Evolutionary conservation across 2,113 vertebrate genomes (phyloP), one percentile per base, ranked within the genome.

Genomic region (Chamaetylas fuelleborni): DNA sequence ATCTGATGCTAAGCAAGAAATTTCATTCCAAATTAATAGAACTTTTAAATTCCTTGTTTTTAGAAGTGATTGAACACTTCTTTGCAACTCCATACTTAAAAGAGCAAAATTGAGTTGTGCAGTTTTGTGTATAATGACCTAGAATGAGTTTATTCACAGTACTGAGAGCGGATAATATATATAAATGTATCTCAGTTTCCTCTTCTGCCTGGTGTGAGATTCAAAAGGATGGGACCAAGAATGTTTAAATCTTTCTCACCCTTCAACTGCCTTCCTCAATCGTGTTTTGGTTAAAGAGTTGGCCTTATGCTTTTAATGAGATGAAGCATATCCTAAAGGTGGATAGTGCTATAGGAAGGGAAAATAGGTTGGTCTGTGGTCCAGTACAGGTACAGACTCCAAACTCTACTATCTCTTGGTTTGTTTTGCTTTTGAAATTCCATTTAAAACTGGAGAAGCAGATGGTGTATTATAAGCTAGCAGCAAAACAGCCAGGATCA

Each of bases 221-320:
- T 94, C 92, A 95, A 79, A 96, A 96, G 96, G 73, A 95, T 62
- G 71, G 47, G 66, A 86, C 33, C 53, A 62, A 89, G 70, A 33
- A 88, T 92, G 74, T 96, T 94, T 88, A 26, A 80, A 67, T 92
- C 90, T 85, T 76, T 94, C 61, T 81, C 0, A 3, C 6, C 16
- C 22, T 34, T 67, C 40, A 72, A 9, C 14, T 69, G 14, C 56
- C 9, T 6, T 38, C 31, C 26, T 29, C 29, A 81, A 66, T 34
- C 61, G 74, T 12, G 11, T 85, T 97, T 81, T 82, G 23, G 56
- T 95, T 95, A 95, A 97, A 93, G 51, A 78, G 36, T 91, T 61
- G 58, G 81, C 23, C 51, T 76, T 67, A 61, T 72, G 62, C 7
- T 86, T 96, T 79, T 87, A 73, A 77, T 94, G 69, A 74, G 12